These are phyloP conservation scores for Sorex araneus DNA, from an alignment of 2,113 vertebrate genomes.

Conservation along the genomic window DNA sequence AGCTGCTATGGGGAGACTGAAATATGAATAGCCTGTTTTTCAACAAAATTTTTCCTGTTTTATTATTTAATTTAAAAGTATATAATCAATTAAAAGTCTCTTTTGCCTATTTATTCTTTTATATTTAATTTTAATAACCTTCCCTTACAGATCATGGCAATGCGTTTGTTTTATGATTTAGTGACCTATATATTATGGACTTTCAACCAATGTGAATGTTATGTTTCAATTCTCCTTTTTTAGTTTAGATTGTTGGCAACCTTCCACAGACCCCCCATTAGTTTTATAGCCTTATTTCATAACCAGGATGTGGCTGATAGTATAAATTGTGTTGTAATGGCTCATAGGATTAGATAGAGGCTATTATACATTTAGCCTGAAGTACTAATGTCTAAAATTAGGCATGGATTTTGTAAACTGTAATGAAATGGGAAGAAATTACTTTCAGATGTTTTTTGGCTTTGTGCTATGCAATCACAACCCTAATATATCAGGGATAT, in stretches of 20 bases:
- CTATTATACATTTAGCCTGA: slow-evolving; percentile 79
- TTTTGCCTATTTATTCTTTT: slow-evolving; percentile 55
- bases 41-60: slow-evolving; percentile 6
- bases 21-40: not conserved
- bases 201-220: slow-evolving; percentile 14
- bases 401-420: slow-evolving; percentile 80
- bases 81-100: not conserved
- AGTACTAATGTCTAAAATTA: slow-evolving; percentile 83
- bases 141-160: not conserved
- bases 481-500: slow-evolving; percentile 77
- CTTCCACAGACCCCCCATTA: slow-evolving; percentile 37
- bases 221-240: slow-evolving; percentile 45
- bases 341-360: slow-evolving; percentile 82
- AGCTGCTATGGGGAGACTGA: slow-evolving; percentile 28
- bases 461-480: slow-evolving; percentile 75
- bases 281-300: slow-evolving; percentile 72
- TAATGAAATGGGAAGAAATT: slow-evolving; percentile 84
- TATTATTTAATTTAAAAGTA: slow-evolving; percentile 41
- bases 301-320: slow-evolving; percentile 72
- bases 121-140: slow-evolving; percentile 33
- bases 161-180: slow-evolving; percentile 38
- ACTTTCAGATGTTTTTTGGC: slow-evolving; percentile 82
- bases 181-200: not conserved
- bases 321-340: slow-evolving; percentile 83
- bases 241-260: not conserved